A percentile compares a stretch with the other conserved stretches of the same genome.
Conservation (phyloP, 2,888 invertebrate genomes). For the Cordilura impudica region DNA sequence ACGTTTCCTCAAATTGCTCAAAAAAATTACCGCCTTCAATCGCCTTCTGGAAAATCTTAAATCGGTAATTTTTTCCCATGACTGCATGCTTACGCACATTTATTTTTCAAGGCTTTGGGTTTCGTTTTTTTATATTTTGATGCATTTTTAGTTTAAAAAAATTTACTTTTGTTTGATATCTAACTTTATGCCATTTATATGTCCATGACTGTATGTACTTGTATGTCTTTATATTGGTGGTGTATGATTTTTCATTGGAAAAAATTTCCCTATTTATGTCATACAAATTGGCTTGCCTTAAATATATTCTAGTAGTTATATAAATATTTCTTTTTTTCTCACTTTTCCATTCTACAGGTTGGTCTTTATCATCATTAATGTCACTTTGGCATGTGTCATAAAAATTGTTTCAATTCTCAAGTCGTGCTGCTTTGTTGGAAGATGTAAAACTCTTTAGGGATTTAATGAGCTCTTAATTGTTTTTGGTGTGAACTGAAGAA, state of each 20-base stretch:
- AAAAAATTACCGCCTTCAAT: no score
- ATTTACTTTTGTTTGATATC: no score
- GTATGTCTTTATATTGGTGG: not conserved
- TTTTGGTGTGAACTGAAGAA: conserved; percentile 1
- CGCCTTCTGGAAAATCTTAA: no score
- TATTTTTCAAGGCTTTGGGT: no score
- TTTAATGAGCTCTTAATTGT: conserved; percentile 14
- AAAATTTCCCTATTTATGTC: not conserved
- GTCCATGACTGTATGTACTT: no score
- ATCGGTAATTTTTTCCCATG: no score
- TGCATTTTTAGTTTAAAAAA: no score
- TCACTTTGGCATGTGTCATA: conserved; percentile 67
- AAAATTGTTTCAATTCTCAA: conserved; percentile 53
- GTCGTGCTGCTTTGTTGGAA: conserved; percentile 1
- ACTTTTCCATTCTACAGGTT: conserved; percentile 46
- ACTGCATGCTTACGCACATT: no score
- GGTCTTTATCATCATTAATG: conserved; percentile 63
- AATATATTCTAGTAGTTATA: not conserved
- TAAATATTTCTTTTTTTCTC: not conserved
- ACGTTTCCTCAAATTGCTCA: no score
- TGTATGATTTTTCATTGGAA: not conserved
- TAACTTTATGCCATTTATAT: no score
- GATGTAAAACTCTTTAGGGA: conserved; percentile 10
- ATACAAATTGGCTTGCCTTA: not conserved
- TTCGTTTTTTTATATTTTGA: no score